A percentile compares a stretch with the other conserved stretches of the same genome.
Evolutionary conservation across 2,113 vertebrate species (phyloP).

Genomic region (Sapajus apella): DNA sequence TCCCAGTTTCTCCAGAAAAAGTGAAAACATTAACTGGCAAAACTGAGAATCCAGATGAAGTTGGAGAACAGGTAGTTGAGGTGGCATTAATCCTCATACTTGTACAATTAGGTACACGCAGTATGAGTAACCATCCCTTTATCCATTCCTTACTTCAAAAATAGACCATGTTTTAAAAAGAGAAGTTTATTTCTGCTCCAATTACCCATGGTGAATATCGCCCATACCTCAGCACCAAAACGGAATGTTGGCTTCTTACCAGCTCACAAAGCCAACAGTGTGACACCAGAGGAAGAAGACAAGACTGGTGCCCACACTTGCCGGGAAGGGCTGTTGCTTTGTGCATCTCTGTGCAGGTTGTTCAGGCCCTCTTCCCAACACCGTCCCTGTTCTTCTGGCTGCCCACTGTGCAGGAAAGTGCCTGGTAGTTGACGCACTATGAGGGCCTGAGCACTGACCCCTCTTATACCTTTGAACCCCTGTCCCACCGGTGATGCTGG

Average conservation of each 20-base stretch:
- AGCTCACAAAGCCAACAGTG: neutral
- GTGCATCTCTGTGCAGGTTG: neutral
- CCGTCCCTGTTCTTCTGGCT: neutral
- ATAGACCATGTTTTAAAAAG: neutral
- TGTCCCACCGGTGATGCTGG: neutral
- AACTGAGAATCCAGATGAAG: no score
- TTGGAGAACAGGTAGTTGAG: neutral
- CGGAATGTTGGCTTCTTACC: neutral
- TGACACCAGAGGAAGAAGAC: neutral
- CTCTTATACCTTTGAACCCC: neutral
- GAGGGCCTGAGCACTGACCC: slow-evolving; percentile 51
- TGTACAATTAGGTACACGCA: rapidly evolving
- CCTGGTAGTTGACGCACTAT: neutral
- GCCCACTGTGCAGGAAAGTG: neutral
- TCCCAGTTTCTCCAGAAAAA: neutral
- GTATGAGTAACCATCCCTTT: neutral
- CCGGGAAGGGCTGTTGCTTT: neutral
- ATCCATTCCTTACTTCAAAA: neutral
- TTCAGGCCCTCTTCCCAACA: neutral
- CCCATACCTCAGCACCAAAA: neutral
- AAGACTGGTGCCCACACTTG: neutral
- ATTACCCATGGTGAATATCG: rapidly evolving
- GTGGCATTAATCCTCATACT: rapidly evolving
- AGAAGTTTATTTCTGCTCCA: neutral
- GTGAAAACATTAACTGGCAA: neutral